Percentiles rank a stretch among this genome's conserved stretches.
These are phyloP conservation scores for Pseudobourletiella spinata DNA, from an alignment of 1,140 invertebrate species.

Conservation along the genomic window DNA sequence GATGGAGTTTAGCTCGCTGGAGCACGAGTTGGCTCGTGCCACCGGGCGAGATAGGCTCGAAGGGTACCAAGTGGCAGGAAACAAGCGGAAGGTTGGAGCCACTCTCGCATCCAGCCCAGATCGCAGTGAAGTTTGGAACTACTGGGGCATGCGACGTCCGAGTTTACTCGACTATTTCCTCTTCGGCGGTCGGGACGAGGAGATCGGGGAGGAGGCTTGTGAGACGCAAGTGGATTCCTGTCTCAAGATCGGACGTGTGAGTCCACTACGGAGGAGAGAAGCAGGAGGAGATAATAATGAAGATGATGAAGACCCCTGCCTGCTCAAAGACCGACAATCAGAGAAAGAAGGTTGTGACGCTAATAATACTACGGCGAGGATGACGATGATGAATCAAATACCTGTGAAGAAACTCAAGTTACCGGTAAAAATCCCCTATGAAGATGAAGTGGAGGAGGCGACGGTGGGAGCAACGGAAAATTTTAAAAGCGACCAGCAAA, in stretches of 20 bases:
- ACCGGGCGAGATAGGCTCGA: neutral
- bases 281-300: neutral
- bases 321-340: constrained; percentile 23
- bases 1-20: constrained; percentile 31
- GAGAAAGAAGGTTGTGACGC: constrained; percentile 15
- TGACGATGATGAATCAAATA: constrained; percentile 1
- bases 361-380: neutral
- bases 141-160: neutral
- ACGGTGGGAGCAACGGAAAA: neutral
- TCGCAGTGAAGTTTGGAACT: neutral
- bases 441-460: constrained; percentile 24
- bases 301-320: constrained; percentile 25
- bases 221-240: neutral
- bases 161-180: constrained; percentile 9
- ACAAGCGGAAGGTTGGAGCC: neutral
- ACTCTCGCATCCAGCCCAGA: neutral
- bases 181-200: neutral
- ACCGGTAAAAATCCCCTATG: constrained; percentile 23
- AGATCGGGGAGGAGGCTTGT: constrained; percentile 8
- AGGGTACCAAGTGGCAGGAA: neutral
- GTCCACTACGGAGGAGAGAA: neutral
- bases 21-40: constrained; percentile 32
- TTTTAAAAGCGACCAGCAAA: neutral
- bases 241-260: neutral
- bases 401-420: constrained; percentile 18